Evolutionary conservation across 1,140 invertebrate species (phyloP).

Genomic region (Drosophila mauritiana): DNA sequence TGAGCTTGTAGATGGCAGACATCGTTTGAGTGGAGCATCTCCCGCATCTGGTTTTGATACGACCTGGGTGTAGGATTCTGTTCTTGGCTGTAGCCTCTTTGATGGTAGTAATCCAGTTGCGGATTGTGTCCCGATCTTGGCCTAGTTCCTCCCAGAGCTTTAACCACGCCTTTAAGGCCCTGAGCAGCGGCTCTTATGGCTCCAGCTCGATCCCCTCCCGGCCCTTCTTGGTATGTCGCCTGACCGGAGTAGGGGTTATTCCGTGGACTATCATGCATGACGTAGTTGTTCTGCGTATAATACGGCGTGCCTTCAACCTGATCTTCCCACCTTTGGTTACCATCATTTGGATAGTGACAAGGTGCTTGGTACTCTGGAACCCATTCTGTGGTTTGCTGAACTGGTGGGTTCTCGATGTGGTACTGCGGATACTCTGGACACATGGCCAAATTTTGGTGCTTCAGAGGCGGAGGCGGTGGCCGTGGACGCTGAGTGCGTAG

Average conservation of each 20-base stretch:
- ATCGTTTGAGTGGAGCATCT: not conserved
- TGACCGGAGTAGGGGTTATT: not conserved
- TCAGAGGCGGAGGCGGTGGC: too few relatives aligned
- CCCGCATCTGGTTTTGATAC: not conserved
- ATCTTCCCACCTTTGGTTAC: not conserved
- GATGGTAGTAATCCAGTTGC: not conserved
- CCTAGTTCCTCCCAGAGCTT: constrained; percentile 15
- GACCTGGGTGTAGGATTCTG: not conserved
- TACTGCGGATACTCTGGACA: not conserved
- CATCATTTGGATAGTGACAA: not conserved
- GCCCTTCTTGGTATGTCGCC: not conserved
- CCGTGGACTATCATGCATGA: not conserved
- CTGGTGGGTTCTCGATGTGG: not conserved
- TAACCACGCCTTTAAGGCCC: constrained; percentile 13
- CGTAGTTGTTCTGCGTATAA: not conserved
- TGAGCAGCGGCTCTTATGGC: constrained; percentile 19
- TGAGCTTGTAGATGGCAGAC: not conserved
- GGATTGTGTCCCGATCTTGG: not conserved
- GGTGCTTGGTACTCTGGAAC: not conserved
- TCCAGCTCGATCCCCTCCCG: not conserved
- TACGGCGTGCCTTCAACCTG: not conserved
- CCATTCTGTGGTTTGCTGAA: not conserved
- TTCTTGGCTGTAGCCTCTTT: not conserved
- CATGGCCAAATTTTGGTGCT: not conserved
- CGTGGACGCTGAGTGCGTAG: constrained; percentile 1